Conservation (phyloP, 1,140 invertebrate species). For the Callitettix versicolor region DNA sequence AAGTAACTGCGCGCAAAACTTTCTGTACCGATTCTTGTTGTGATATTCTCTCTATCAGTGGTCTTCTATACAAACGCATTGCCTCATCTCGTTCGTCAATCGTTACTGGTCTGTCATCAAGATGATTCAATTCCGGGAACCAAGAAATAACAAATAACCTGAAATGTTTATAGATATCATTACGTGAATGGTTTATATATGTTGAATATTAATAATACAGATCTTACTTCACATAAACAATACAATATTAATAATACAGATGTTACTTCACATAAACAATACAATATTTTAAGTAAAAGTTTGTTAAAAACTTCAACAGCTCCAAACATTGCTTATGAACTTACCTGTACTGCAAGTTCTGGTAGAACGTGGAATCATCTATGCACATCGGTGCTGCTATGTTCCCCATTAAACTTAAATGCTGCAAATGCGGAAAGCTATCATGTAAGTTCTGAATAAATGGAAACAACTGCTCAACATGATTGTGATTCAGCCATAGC, state of each 20-base stretch:
- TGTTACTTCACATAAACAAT: too few relatives aligned
- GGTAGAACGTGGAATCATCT: slow-evolving; percentile 59
- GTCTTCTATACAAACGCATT: slow-evolving; percentile 44
- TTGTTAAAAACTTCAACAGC: too few relatives aligned
- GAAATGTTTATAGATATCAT: too few relatives aligned
- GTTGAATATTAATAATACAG: too few relatives aligned
- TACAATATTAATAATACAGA: too few relatives aligned
- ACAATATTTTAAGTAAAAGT: too few relatives aligned
- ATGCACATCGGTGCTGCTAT: slow-evolving; percentile 60
- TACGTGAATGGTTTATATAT: too few relatives aligned
- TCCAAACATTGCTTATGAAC: too few relatives aligned
- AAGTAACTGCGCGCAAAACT: too few relatives aligned
- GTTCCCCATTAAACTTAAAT: slow-evolving; percentile 69
- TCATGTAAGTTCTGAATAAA: slow-evolving; percentile 54
- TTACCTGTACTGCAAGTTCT: slow-evolving; percentile 69
- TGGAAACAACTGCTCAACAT: slow-evolving; percentile 52
- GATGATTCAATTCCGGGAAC: slow-evolving; percentile 48
- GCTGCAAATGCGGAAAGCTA: slow-evolving; percentile 52
- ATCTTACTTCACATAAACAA: too few relatives aligned
- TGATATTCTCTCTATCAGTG: slow-evolving; percentile 37
- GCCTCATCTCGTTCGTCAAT: slow-evolving; percentile 48
- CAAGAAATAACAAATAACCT: slow-evolving; percentile 59
- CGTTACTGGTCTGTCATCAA: slow-evolving; percentile 53
- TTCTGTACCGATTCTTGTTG: too few relatives aligned
- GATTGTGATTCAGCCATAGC: slow-evolving; percentile 69